Conservation (phyloP, 1,140 invertebrate genomes). For the Tribolium madens region DNA sequence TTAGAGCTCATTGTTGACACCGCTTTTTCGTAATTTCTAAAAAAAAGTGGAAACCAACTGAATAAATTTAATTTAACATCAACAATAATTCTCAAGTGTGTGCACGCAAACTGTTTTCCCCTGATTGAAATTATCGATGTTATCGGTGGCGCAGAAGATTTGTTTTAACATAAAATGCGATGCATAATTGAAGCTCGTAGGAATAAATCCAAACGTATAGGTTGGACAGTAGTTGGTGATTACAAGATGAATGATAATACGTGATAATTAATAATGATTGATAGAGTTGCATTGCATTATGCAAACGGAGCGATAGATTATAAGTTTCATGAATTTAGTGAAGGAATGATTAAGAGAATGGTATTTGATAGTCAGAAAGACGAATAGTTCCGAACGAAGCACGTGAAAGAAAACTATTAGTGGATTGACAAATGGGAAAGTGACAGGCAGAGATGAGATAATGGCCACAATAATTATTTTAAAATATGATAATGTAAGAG, state of each 20-base stretch:
- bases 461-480: conserved; percentile 30
- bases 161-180: conserved; percentile 34
- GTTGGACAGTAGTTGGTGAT: conserved; percentile 33
- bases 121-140: conserved; percentile 35
- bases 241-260: conserved; percentile 17
- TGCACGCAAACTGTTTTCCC: conserved; percentile 14
- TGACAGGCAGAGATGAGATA: conserved; percentile 34
- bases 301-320: conserved; percentile 1
- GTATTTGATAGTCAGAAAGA: neutral
- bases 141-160: conserved; percentile 7
- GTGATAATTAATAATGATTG: conserved; percentile 34
- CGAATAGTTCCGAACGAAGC: conserved; percentile 1
- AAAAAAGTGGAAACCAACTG: neutral
- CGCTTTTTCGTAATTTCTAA: conserved; percentile 13
- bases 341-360: neutral
- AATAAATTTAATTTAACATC: conserved; percentile 34
- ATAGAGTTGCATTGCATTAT: conserved; percentile 16
- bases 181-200: conserved; percentile 13
- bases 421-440: conserved; percentile 32
- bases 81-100: conserved; percentile 11
- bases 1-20: conserved; percentile 9
- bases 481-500: conserved; percentile 38
- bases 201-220: too few relatives aligned
- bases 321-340: conserved; percentile 6
- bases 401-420: conserved; percentile 32